These are phyloP conservation scores for Lasiurus cinereus DNA, from an alignment of 2,113 vertebrate species.

Conservation along the genomic window DNA sequence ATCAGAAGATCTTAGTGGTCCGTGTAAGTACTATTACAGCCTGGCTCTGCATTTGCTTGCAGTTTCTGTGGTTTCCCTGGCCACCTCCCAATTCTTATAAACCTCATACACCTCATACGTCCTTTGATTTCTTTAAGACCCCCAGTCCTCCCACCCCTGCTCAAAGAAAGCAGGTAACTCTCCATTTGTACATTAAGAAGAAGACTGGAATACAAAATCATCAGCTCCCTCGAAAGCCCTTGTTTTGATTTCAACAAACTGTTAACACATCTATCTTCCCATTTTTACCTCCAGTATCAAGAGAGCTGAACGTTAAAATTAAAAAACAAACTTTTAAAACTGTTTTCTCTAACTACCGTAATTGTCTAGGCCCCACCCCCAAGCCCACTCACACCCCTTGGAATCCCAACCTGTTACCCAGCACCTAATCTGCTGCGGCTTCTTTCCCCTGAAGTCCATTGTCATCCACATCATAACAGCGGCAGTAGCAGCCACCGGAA, in stretches of 20 bases:
- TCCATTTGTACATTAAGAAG: neutral
- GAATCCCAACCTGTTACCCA: neutral
- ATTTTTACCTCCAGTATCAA: constrained; percentile 22
- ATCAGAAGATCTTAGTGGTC: neutral
- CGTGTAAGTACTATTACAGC: neutral
- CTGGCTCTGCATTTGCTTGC: neutral
- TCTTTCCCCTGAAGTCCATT: neutral
- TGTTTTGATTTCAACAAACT: neutral
- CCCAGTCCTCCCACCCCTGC: neutral
- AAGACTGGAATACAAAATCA: neutral
- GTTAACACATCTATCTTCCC: neutral
- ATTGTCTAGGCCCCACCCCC: neutral
- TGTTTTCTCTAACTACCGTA: neutral
- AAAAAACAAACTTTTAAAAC: neutral
- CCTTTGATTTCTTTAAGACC: neutral
- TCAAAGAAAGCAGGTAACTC: neutral
- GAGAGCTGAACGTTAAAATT: neutral
- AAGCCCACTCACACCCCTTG: neutral
- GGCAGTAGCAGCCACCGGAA: neutral
- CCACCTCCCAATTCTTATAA: neutral
- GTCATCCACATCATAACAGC: neutral
- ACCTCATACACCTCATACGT: neutral
- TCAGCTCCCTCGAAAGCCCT: neutral
- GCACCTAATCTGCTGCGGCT: neutral
- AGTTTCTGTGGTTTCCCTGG: neutral